Evolutionary conservation across 2,888 invertebrate species (phyloP).

Genomic region (Hipparchia semele): DNA sequence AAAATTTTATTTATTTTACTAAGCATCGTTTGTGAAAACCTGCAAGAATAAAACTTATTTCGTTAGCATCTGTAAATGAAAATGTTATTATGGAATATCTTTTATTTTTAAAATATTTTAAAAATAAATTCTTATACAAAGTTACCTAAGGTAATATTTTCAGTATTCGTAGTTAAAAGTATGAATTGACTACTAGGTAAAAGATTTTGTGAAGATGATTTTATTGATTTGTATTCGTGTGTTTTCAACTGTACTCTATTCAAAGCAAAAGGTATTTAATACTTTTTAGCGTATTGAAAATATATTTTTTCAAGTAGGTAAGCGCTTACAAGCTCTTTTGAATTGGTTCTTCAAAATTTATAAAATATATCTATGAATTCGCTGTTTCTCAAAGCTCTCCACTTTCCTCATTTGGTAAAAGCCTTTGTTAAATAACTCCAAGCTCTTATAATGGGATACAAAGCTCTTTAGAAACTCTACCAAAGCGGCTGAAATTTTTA

Average conservation of each 20-base stretch:
- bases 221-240: neutral
- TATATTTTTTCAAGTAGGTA: neutral
- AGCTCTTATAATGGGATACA: slow-evolving; percentile 19
- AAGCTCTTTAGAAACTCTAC: slow-evolving; percentile 15
- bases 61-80: too few species aligned
- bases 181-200: too few species aligned
- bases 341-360: slow-evolving; percentile 8
- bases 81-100: neutral
- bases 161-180: too few species aligned
- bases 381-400: slow-evolving; percentile 1
- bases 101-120: neutral
- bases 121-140: neutral
- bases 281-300: neutral
- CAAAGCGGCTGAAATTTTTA: slow-evolving; percentile 10
- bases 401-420: slow-evolving; percentile 17
- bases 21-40: neutral
- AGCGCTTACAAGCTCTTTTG: slow-evolving; percentile 10
- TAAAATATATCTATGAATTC: slow-evolving; percentile 10
- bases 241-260: neutral
- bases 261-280: neutral
- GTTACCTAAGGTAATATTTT: too few species aligned
- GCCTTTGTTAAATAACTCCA: slow-evolving; percentile 17
- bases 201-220: too few species aligned
- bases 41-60: neutral
- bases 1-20: slow-evolving; percentile 14